Conservation (phyloP, 1,140 invertebrate genomes). For the Camponotus pennsylvanicus region DNA sequence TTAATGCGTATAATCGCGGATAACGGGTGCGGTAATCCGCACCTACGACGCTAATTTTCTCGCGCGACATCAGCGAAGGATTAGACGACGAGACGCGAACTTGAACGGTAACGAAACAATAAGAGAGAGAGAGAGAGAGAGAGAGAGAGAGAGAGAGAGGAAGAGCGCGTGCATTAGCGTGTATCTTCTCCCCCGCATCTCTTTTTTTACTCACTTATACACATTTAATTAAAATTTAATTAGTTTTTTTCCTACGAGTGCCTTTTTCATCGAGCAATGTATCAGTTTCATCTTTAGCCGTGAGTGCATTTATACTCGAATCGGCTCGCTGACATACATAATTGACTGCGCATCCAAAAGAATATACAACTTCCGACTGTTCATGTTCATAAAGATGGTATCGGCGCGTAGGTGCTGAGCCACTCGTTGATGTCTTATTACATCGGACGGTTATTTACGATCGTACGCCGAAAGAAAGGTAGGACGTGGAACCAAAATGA, state of each 20-base stretch:
- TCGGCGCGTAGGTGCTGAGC: conserved; percentile 77
- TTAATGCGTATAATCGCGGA: conserved; percentile 67
- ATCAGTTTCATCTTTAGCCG: conserved; percentile 5
- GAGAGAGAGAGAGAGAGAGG: neutral
- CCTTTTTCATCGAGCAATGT: neutral
- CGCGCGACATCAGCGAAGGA: conserved; percentile 62
- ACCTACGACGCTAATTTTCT: conserved; percentile 67
- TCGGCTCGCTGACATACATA: neutral
- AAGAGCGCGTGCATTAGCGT: neutral
- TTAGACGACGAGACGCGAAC: conserved; percentile 43
- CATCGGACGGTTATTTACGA: conserved; percentile 80
- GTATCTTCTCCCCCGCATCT: neutral
- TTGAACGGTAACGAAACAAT: conserved; percentile 22
- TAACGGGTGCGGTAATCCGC: conserved; percentile 60
- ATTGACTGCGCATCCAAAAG: conserved; percentile 12
- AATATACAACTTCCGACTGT: conserved; percentile 79
- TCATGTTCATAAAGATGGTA: conserved; percentile 79
- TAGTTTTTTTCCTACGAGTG: neutral
- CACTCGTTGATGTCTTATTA: conserved; percentile 81
- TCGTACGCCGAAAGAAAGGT: conserved; percentile 66
- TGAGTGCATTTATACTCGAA: conserved; percentile 2
- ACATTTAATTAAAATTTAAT: conserved; percentile 39
- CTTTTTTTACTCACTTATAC: neutral
- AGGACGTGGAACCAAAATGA: conserved; percentile 43
- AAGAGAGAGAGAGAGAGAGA: neutral